Conservation (phyloP, 2,797 vertebrate species). For the Onychomys arenicola region DNA sequence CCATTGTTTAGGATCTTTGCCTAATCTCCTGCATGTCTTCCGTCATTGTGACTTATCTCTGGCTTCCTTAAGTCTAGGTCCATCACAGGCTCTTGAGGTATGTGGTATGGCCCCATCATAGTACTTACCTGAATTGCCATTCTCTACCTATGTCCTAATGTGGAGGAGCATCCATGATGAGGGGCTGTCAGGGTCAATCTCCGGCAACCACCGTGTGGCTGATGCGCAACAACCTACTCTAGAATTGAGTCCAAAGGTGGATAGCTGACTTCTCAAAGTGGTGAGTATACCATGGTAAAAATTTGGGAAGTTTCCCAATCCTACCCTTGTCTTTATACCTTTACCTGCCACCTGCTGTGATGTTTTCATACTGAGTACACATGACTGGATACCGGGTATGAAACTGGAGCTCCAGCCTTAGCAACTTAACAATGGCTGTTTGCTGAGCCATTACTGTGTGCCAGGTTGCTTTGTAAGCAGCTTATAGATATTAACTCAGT, state of each 20-base stretch:
- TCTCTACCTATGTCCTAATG: not conserved
- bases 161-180: not conserved
- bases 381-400: not conserved
- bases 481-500: not conserved
- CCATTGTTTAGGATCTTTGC: not conserved
- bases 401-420: not conserved
- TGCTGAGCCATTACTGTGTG: not conserved
- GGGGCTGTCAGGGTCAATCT: not conserved
- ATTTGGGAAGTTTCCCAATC: not conserved
- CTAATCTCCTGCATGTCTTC: not conserved
- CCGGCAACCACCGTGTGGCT: not conserved
- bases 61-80: not conserved
- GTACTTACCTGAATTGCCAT: not conserved
- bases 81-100: not conserved
- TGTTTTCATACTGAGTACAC: not conserved
- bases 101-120: not conserved
- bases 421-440: not conserved
- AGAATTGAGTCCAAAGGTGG: not conserved
- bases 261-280: not conserved
- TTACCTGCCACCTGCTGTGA: not conserved
- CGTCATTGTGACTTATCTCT: not conserved
- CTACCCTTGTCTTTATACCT: not conserved
- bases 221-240: not conserved
- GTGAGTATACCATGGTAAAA: constrained; percentile 14
- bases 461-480: not conserved